Evolutionary conservation across 2,113 vertebrate species (phyloP).

Genomic region (Sinocyclocheilus grahami): DNA sequence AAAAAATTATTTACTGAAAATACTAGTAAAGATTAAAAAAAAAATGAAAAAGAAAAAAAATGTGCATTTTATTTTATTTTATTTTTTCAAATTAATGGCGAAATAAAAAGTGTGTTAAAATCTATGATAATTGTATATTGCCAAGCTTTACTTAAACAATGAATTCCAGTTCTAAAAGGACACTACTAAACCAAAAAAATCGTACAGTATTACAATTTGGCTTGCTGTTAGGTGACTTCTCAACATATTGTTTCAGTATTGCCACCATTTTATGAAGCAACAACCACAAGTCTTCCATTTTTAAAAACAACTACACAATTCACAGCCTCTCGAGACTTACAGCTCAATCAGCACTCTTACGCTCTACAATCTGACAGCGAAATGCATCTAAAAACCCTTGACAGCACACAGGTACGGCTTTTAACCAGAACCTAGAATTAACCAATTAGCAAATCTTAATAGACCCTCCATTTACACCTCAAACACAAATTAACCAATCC

Average conservation of each 20-base stretch:
- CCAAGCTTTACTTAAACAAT: too few species aligned
- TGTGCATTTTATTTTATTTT: too few species aligned
- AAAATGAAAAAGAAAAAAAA: too few species aligned
- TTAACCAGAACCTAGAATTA: neutral
- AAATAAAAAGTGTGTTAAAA: neutral
- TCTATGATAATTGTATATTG: too few species aligned
- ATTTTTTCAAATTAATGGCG: too few species aligned
- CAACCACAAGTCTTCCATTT: neutral
- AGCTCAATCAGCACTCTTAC: neutral
- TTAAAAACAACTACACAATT: neutral
- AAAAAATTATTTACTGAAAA: too few species aligned
- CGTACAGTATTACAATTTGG: neutral
- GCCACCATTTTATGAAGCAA: neutral
- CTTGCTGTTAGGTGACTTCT: neutral
- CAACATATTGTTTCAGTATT: neutral
- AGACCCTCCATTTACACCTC: slow-evolving; percentile 16
- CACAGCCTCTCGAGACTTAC: neutral
- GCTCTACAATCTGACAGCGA: neutral
- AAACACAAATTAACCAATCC: slow-evolving; percentile 10
- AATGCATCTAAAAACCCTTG: neutral
- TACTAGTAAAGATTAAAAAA: too few species aligned
- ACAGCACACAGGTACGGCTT: slow-evolving; percentile 10
- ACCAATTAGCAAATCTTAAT: slow-evolving; percentile 28
- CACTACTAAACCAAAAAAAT: neutral
- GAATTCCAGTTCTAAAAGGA: neutral